These are phyloP conservation scores for Caerostris darwini DNA, from an alignment of 1,140 invertebrate genomes.

Conservation along the genomic window DNA sequence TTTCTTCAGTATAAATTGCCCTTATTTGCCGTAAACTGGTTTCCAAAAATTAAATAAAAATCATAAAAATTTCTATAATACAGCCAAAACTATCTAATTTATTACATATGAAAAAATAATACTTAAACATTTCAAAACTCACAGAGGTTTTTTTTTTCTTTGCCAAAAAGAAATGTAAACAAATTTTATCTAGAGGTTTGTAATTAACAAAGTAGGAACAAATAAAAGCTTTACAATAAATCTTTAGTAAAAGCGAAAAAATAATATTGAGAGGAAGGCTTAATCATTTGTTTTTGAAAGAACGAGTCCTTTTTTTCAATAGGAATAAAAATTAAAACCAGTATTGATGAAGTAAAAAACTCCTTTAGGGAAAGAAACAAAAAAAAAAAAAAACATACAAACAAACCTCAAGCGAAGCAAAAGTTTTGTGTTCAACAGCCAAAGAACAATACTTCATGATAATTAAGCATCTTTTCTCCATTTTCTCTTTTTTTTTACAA, in stretches of 20 bases:
- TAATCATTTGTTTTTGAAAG: background rate
- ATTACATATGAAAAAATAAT: too few relatives aligned
- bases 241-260: background rate
- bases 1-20: too few relatives aligned
- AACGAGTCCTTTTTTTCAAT: background rate
- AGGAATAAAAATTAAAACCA: background rate
- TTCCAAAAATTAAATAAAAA: too few relatives aligned
- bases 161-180: background rate
- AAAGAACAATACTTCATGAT: constrained; percentile 49
- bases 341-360: background rate
- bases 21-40: too few relatives aligned
- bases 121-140: too few relatives aligned
- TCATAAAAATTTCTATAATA: too few relatives aligned
- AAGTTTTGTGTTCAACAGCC: background rate
- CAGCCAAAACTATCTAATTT: too few relatives aligned
- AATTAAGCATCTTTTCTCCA: constrained; percentile 58
- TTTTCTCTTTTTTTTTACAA: constrained; percentile 5
- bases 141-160: too few relatives aligned
- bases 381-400: background rate
- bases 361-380: too few relatives aligned
- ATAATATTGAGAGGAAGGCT: background rate
- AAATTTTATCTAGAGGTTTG: background rate
- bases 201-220: background rate
- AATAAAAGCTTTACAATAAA: background rate
- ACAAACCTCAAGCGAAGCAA: background rate